Conservation (phyloP, 2,113 vertebrate species). For the Erythrocercus mccallii region DNA sequence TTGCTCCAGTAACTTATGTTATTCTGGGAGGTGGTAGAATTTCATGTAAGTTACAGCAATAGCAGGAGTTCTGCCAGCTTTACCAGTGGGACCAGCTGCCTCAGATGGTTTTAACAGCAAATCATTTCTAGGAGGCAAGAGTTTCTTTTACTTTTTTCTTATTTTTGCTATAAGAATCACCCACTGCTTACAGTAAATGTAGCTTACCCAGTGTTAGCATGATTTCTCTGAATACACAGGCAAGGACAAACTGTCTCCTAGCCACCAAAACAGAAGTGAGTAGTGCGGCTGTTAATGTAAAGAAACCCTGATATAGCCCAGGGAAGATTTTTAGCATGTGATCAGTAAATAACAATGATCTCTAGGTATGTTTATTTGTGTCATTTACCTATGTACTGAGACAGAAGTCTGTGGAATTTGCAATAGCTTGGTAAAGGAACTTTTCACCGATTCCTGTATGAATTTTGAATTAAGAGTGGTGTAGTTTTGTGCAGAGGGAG, state of each 20-base stretch:
- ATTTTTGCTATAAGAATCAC: neutral
- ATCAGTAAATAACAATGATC: neutral
- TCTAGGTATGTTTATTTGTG: neutral
- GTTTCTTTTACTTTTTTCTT: neutral
- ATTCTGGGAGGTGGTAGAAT: neutral
- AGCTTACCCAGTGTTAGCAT: neutral
- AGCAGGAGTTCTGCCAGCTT: neutral
- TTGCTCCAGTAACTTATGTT: neutral
- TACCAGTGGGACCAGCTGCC: neutral
- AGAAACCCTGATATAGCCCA: neutral
- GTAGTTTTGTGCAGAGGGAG: neutral
- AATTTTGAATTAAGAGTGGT: neutral
- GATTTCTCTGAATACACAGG: neutral
- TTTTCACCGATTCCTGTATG: neutral
- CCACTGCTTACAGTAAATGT: neutral
- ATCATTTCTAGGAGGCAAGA: neutral
- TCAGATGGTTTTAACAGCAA: neutral
- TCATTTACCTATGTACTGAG: neutral
- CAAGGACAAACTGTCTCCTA: neutral
- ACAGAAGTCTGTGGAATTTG: neutral
- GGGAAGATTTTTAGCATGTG: neutral
- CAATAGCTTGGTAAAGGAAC: neutral
- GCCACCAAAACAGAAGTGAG: neutral
- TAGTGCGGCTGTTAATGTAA: neutral
- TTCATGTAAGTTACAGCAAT: neutral